Conservation (phyloP, 2,888 invertebrate genomes). For the Anorthoa munda region DNA sequence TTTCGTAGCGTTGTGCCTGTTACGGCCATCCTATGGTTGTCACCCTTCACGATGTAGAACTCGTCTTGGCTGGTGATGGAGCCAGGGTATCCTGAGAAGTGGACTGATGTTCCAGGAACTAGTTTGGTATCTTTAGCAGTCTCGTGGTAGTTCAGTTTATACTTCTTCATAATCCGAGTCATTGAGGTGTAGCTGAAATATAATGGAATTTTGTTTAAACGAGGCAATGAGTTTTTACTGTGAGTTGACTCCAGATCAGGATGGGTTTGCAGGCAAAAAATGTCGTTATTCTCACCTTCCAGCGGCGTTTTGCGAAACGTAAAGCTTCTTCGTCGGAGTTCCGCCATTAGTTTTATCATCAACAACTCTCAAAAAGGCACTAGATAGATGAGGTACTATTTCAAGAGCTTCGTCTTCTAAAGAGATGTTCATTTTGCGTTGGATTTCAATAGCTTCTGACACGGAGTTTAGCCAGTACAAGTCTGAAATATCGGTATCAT, state of each 20-base stretch:
- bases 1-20: constrained; percentile 95
- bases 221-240: not conserved
- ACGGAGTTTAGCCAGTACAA: constrained; percentile 94
- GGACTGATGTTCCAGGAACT: constrained; percentile 93
- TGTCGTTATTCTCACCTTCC: constrained; percentile 88
- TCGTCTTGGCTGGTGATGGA: constrained; percentile 96
- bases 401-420: constrained; percentile 77
- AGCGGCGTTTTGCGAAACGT: constrained; percentile 95
- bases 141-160: constrained; percentile 94
- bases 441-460: constrained; percentile 94
- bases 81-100: constrained; percentile 96
- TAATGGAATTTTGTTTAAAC: not conserved
- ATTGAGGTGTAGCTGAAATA: constrained; percentile 93
- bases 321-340: constrained; percentile 88
- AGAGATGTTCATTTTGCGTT: constrained; percentile 87
- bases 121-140: constrained; percentile 87
- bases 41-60: constrained; percentile 93
- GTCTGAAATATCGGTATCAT: constrained; percentile 91
- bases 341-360: constrained; percentile 85
- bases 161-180: constrained; percentile 96
- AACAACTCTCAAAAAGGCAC: constrained; percentile 92
- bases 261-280: not conserved
- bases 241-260: not conserved
- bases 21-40: constrained; percentile 91
- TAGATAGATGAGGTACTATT: constrained; percentile 87